Evolutionary conservation across 2,888 invertebrate genomes (phyloP).

Genomic region (Xestia sexstrigata): DNA sequence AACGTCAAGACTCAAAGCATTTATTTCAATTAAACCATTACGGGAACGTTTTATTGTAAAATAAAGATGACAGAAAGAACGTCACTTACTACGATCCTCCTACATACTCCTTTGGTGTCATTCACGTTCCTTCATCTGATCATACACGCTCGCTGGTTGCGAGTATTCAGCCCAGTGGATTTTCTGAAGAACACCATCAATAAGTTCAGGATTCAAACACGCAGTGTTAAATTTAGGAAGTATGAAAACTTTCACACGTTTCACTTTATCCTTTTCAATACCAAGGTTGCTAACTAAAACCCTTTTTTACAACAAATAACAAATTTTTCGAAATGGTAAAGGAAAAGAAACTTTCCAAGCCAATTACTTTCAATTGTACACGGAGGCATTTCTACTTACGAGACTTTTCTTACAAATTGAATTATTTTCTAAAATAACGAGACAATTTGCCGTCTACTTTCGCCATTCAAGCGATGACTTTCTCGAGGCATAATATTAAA

Average conservation of each 20-base stretch:
- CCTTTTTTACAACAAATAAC: background rate
- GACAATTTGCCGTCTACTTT: constrained; percentile 20
- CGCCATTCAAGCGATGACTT: constrained; percentile 7
- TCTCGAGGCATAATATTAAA: constrained; percentile 41
- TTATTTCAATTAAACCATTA: no score
- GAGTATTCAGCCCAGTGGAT: no score
- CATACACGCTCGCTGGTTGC: no score
- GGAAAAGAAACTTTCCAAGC: background rate
- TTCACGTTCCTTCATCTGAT: background rate
- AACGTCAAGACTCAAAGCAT: background rate
- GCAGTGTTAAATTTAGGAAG: background rate
- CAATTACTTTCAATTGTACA: constrained; percentile 16
- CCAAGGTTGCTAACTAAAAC: background rate
- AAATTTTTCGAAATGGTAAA: background rate
- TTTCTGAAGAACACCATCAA: no score
- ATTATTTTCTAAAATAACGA: constrained; percentile 42
- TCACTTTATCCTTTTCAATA: background rate
- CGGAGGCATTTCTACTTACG: background rate
- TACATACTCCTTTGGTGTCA: background rate
- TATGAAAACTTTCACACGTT: background rate
- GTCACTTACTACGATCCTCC: background rate
- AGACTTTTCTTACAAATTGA: background rate
- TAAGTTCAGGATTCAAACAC: background rate
- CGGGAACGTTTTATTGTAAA: no score
- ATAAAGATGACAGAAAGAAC: background rate